A percentile compares a stretch with the other conserved stretches of the same genome.
phyloP scores from a whole-genome alignment of 2,888 invertebrate species.

The Anticlea derivata region DNA sequence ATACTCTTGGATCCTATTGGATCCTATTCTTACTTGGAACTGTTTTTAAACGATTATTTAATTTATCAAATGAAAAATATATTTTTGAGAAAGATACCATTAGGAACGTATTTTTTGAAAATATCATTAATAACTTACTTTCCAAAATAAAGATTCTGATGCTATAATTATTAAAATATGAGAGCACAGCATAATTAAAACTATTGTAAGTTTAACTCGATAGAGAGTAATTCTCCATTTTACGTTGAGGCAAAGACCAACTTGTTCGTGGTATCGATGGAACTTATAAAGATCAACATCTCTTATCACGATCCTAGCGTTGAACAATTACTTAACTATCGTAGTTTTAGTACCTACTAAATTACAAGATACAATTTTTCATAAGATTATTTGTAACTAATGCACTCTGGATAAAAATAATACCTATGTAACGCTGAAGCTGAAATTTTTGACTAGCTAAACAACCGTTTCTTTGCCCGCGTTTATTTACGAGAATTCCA shows the following conservation, averaged over 20 bases:
- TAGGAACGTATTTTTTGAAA: neutral
- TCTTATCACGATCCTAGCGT: slow-evolving; percentile 44
- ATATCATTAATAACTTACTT: too few species aligned
- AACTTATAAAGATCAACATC: slow-evolving; percentile 42
- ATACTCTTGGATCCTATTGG: neutral
- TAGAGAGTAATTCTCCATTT: slow-evolving; percentile 10
- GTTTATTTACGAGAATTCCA: too few species aligned
- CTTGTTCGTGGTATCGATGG: slow-evolving; percentile 26
- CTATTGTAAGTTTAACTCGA: neutral
- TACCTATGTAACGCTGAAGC: too few species aligned
- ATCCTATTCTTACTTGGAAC: too few species aligned
- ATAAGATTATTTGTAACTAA: too few species aligned
- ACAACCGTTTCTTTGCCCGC: too few species aligned
- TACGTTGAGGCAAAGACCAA: slow-evolving; percentile 19
- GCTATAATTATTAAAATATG: too few species aligned
- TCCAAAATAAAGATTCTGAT: too few species aligned
- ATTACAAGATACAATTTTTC: too few species aligned
- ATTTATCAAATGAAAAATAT: neutral
- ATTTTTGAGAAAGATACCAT: neutral
- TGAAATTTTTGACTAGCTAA: too few species aligned
- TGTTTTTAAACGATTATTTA: neutral
- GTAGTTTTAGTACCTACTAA: slow-evolving; percentile 7
- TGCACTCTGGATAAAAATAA: too few species aligned
- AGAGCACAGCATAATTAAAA: too few species aligned
- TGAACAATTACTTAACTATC: slow-evolving; percentile 42